phyloP scores from a whole-genome alignment of 2,888 invertebrate genomes.

The Tortricodes alternella region DNA sequence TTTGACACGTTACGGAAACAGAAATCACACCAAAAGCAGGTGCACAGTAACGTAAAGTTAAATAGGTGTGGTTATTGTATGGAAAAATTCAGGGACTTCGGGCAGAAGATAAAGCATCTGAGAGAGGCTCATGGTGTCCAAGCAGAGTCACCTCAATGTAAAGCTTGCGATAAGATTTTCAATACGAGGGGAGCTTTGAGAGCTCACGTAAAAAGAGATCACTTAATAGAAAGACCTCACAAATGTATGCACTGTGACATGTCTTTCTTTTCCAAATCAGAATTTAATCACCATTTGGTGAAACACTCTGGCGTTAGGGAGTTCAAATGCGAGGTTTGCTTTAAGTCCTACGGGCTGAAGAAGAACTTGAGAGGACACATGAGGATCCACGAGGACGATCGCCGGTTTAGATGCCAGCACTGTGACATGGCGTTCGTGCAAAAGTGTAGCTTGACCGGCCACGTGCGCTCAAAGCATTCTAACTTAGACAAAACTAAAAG shows the following conservation, averaged over 20 bases:
- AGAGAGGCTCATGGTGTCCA: slow-evolving; percentile 50
- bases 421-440: slow-evolving; percentile 42
- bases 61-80: slow-evolving; percentile 60
- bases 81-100: slow-evolving; percentile 55
- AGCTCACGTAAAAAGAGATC: slow-evolving; percentile 33
- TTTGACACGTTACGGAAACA: slow-evolving; percentile 39
- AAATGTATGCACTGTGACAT: slow-evolving; percentile 57
- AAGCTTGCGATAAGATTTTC: slow-evolving; percentile 19
- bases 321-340: slow-evolving; percentile 50
- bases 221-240: slow-evolving; percentile 55
- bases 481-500: no score
- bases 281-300: slow-evolving; percentile 47
- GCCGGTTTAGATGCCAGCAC: slow-evolving; percentile 36
- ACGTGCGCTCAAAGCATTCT: slow-evolving; percentile 49
- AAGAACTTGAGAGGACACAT: slow-evolving; percentile 50
- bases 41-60: slow-evolving; percentile 52
- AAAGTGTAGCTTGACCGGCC: slow-evolving; percentile 43
- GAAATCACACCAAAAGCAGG: slow-evolving; percentile 47
- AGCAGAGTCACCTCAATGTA: slow-evolving; percentile 14
- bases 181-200: slow-evolving; percentile 9
- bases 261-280: slow-evolving; percentile 52
- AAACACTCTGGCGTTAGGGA: slow-evolving; percentile 46
- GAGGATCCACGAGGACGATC: slow-evolving; percentile 41
- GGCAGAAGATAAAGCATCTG: slow-evolving; percentile 53
- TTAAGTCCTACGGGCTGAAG: slow-evolving; percentile 49